These are phyloP conservation scores for Bellardia pandia DNA, from an alignment of 2,888 invertebrate species.

Conservation along the genomic window DNA sequence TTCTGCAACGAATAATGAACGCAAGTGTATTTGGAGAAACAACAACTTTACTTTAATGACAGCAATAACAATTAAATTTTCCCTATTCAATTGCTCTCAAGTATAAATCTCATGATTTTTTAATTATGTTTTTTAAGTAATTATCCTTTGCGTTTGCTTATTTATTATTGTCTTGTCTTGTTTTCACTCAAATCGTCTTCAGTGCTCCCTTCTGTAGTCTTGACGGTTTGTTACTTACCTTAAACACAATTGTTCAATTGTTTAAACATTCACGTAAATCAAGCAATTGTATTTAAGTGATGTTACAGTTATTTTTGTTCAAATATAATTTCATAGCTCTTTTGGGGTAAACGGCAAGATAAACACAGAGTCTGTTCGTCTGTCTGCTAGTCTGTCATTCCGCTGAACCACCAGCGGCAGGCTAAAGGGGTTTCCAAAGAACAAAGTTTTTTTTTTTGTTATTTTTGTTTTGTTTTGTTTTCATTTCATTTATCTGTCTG, in stretches of 20 bases:
- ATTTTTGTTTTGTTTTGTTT: slow-evolving; percentile 26
- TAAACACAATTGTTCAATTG: slow-evolving; percentile 55
- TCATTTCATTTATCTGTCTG: slow-evolving; percentile 35
- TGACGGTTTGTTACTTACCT: slow-evolving; percentile 53
- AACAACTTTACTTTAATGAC: no score
- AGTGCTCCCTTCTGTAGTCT: background rate
- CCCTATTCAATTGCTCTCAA: background rate
- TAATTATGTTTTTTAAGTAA: slow-evolving; percentile 50
- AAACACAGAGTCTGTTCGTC: slow-evolving; percentile 8
- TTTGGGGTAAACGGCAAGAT: background rate
- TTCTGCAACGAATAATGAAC: no score
- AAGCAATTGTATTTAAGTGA: slow-evolving; percentile 58
- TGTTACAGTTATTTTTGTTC: slow-evolving; percentile 56
- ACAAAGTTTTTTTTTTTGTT: slow-evolving; percentile 20
- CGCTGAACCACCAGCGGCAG: slow-evolving; percentile 24
- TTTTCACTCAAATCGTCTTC: slow-evolving; percentile 18
- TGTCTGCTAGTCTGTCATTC: slow-evolving; percentile 31
- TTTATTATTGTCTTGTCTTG: background rate
- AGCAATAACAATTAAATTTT: no score
- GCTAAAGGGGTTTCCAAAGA: slow-evolving; percentile 34
- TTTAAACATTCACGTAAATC: slow-evolving; percentile 45
- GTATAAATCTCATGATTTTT: slow-evolving; percentile 36
- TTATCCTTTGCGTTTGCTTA: slow-evolving; percentile 24
- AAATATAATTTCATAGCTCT: slow-evolving; percentile 31
- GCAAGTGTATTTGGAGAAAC: no score